phyloP scores from a whole-genome alignment of 2,113 vertebrate species.

The Mugil cephalus region DNA sequence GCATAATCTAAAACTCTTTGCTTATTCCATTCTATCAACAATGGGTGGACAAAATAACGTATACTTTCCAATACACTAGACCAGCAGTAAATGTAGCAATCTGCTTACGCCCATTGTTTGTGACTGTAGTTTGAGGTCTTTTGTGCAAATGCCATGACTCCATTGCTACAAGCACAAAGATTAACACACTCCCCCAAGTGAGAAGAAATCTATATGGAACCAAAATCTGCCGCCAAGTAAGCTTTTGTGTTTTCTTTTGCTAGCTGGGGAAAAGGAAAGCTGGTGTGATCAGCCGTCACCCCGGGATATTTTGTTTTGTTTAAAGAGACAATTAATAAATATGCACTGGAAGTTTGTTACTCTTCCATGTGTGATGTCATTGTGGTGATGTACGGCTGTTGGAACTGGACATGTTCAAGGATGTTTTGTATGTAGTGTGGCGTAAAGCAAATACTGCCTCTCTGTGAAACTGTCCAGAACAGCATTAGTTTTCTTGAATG shows the following conservation, averaged over 20 bases:
- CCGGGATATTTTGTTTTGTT: not conserved
- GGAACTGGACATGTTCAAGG: not conserved
- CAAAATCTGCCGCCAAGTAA: not conserved
- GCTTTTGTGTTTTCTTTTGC: conserved; percentile 6
- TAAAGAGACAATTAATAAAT: not conserved
- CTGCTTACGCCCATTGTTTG: too few relatives aligned
- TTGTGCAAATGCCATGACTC: not conserved
- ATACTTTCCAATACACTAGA: too few relatives aligned
- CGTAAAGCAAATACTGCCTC: not conserved
- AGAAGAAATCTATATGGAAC: not conserved
- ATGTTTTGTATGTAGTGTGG: not conserved
- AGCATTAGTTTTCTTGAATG: not conserved
- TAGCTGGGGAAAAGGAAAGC: conserved; percentile 23
- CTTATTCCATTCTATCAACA: too few relatives aligned
- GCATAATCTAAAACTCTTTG: too few relatives aligned
- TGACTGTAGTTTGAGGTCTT: not conserved
- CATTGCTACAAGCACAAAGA: not conserved
- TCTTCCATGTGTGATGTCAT: not conserved
- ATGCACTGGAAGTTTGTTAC: not conserved
- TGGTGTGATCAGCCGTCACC: not conserved
- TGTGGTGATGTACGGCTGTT: not conserved
- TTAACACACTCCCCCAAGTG: not conserved
- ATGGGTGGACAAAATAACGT: too few relatives aligned
- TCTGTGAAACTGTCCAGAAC: conserved; percentile 1
- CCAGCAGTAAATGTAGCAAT: too few relatives aligned